A percentile compares a stretch with the other conserved stretches of the same genome.
Evolutionary conservation across 2,113 vertebrate genomes (phyloP).

Genomic region (Laticauda laticaudata): DNA sequence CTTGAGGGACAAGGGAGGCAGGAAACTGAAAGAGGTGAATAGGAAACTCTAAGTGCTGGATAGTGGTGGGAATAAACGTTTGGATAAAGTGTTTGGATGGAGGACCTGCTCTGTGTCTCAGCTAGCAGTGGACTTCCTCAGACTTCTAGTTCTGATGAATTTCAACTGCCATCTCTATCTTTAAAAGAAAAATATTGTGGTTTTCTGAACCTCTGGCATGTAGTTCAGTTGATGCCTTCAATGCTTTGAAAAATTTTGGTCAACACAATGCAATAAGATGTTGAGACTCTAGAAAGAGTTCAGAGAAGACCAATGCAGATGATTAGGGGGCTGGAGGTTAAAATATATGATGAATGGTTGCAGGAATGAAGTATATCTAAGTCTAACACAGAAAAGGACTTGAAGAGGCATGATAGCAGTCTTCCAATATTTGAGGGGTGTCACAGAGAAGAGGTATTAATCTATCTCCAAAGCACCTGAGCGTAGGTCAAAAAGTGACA

Average conservation of each 20-base stretch:
- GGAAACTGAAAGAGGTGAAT: neutral
- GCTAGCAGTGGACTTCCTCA: neutral
- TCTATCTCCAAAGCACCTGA: neutral
- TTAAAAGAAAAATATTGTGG: neutral
- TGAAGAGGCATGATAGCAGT: neutral
- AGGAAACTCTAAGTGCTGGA: neutral
- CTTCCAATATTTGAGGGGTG: neutral
- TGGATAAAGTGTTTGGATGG: neutral
- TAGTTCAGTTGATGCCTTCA: neutral
- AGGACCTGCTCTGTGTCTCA: neutral
- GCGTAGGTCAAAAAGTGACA: neutral
- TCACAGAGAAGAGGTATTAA: neutral
- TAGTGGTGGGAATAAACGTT: neutral
- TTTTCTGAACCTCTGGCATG: too few species aligned
- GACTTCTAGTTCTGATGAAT: neutral
- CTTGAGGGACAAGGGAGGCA: neutral
- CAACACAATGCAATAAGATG: neutral
- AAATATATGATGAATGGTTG: neutral
- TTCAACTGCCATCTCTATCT: neutral
- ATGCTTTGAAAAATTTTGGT: neutral
- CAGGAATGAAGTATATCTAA: neutral
- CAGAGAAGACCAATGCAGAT: neutral
- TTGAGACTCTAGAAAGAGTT: neutral
- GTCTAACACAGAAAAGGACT: neutral
- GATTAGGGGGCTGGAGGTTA: neutral